Percentiles rank a stretch among this genome's conserved stretches.
Evolutionary conservation across 2,797 vertebrate species (phyloP).

Genomic region (Gephyroberyx darwinii): DNA sequence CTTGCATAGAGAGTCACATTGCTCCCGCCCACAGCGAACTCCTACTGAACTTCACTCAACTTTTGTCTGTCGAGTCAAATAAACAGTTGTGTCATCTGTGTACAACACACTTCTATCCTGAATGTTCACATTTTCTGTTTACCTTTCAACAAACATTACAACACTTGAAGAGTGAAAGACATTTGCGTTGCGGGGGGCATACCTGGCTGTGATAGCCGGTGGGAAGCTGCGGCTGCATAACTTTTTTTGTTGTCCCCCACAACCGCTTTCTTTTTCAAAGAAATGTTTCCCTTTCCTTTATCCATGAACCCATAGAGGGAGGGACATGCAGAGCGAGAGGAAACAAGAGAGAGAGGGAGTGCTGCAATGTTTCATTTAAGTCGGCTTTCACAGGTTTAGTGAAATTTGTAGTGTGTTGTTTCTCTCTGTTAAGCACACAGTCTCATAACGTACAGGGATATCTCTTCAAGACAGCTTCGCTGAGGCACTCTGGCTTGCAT

Average conservation of each 20-base stretch:
- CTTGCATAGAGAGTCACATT: neutral
- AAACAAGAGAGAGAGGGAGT: conserved; percentile 7
- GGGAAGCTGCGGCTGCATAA: conserved; percentile 49
- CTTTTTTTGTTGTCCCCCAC: conserved; percentile 52
- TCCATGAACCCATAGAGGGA: conserved; percentile 37
- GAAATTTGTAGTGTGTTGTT: conserved; percentile 14
- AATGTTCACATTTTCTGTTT: neutral
- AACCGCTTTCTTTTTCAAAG: conserved; percentile 62
- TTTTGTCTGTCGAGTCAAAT: neutral
- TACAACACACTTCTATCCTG: neutral
- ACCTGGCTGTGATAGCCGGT: conserved; percentile 14
- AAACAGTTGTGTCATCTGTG: conserved; percentile 2
- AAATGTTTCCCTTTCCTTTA: conserved; percentile 68
- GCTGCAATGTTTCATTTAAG: conserved; percentile 9
- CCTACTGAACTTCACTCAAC: conserved; percentile 16
- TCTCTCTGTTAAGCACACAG: conserved; percentile 27
- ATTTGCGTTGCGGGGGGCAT: conserved; percentile 42
- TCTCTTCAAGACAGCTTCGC: conserved; percentile 56
- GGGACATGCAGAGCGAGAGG: conserved; percentile 8
- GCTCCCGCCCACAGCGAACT: neutral
- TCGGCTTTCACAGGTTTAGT: conserved; percentile 21
- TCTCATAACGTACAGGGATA: conserved; percentile 32
- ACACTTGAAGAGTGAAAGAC: conserved; percentile 35
- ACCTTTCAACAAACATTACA: neutral
- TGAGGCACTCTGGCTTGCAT: conserved; percentile 48